Conservation (phyloP, 2,888 invertebrate genomes). For the Rhogogaster chlorosoma region DNA sequence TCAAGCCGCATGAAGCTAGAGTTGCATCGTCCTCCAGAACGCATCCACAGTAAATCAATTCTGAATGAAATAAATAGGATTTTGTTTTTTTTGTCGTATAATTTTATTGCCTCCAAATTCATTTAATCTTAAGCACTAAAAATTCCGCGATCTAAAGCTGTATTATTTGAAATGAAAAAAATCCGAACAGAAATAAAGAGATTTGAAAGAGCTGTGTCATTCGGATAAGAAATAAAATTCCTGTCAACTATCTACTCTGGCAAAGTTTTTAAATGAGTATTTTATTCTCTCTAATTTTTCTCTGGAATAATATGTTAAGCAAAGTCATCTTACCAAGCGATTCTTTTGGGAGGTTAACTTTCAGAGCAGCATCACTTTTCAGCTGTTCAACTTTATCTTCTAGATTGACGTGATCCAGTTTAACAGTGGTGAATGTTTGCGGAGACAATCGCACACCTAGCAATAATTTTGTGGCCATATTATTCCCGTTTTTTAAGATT, state of each 20-base stretch:
- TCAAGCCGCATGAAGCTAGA: constrained; percentile 83
- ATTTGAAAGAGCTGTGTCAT: background rate
- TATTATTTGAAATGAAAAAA: background rate
- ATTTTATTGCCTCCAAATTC: background rate
- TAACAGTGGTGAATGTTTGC: constrained; percentile 79
- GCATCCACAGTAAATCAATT: constrained; percentile 86
- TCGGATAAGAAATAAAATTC: background rate
- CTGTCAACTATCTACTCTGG: background rate
- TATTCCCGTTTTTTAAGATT: background rate
- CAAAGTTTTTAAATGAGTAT: background rate
- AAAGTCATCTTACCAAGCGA: constrained; percentile 79
- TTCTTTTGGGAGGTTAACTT: constrained; percentile 80
- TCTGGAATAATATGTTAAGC: background rate
- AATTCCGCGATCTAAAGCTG: background rate
- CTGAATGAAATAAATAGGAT: constrained; percentile 74
- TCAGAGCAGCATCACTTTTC: constrained; percentile 81
- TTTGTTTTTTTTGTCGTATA: background rate
- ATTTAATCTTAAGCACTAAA: constrained; percentile 22
- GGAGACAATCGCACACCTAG: constrained; percentile 80
- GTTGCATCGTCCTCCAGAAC: constrained; percentile 83
- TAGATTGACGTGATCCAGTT: constrained; percentile 82
- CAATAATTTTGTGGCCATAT: constrained; percentile 67
- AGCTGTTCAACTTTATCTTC: constrained; percentile 82
- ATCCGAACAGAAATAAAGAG: background rate
- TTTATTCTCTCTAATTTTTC: background rate